phyloP scores from a whole-genome alignment of 2,797 vertebrate species.

The Pseudomugil gertrudae region DNA sequence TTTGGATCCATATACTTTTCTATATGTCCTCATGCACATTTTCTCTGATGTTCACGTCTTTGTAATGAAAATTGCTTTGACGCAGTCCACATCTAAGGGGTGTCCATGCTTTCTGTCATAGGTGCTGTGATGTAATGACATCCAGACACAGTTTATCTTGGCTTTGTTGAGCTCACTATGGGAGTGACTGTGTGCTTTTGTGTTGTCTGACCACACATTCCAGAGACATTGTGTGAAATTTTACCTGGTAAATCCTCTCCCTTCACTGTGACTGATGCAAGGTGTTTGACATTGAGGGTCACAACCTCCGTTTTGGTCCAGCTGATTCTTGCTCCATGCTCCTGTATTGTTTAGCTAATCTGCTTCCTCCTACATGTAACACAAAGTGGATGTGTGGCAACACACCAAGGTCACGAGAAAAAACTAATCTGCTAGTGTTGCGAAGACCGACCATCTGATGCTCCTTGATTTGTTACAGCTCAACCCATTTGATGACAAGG shows the following conservation, averaged over 20 bases:
- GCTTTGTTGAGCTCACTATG: constrained; percentile 6
- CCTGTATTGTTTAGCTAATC: constrained; percentile 5
- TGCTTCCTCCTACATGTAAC: constrained; percentile 2
- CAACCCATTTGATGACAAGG: constrained; percentile 12
- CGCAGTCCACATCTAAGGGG: neutral
- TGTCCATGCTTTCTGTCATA: neutral
- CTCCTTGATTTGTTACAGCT: constrained; percentile 10
- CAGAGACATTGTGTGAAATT: neutral
- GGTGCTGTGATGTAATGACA: constrained; percentile 4
- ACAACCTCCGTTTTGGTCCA: constrained; percentile 28
- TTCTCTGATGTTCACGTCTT: neutral
- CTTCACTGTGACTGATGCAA: constrained; percentile 3
- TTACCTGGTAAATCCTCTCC: constrained; percentile 6
- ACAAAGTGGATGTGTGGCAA: constrained; percentile 1
- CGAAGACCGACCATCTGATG: constrained; percentile 13
- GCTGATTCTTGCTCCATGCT: constrained; percentile 2
- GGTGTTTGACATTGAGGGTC: constrained; percentile 18
- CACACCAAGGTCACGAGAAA: constrained; percentile 10
- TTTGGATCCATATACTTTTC: too few relatives aligned
- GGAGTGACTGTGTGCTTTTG: neutral
- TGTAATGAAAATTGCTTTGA: neutral
- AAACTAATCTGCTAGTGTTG: constrained; percentile 5
- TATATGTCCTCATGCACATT: neutral
- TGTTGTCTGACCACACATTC: neutral
- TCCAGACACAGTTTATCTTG: neutral